These are phyloP conservation scores for Emydocephalus ijimae DNA, from an alignment of 2,113 vertebrate species.

Conservation along the genomic window DNA sequence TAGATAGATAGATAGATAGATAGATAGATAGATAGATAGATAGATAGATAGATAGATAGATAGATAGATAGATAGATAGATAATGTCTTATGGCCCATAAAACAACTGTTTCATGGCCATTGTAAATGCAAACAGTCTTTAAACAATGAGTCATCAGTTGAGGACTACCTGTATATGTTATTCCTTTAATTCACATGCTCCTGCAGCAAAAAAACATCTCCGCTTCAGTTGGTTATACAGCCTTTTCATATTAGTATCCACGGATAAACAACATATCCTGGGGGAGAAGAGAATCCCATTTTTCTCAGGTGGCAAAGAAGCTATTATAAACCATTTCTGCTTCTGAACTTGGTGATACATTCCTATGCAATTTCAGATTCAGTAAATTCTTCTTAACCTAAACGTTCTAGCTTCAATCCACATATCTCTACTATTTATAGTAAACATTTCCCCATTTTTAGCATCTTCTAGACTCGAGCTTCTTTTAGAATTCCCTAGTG, in stretches of 20 bases:
- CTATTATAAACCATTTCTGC: not conserved
- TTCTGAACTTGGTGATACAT: not conserved
- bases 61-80: too few species aligned
- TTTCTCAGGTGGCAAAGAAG: not conserved
- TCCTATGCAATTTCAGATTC: not conserved
- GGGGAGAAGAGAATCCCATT: not conserved
- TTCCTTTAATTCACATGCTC: not conserved
- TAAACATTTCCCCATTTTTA: not conserved
- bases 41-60: too few species aligned
- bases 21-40: too few species aligned
- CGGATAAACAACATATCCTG: not conserved
- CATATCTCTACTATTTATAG: not conserved
- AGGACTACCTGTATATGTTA: not conserved
- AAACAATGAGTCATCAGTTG: too few species aligned
- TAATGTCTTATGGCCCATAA: too few species aligned
- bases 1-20: too few species aligned
- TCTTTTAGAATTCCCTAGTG: not conserved
- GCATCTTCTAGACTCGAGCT: not conserved
- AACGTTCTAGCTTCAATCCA: not conserved
- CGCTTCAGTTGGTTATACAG: not conserved
- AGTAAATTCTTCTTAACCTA: not conserved
- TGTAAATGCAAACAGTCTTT: too few species aligned
- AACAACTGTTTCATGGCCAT: too few species aligned
- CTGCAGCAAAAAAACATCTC: not conserved
- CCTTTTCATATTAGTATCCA: not conserved